Evolutionary conservation across 2,797 vertebrate species (phyloP).

Genomic region (Halcyon leucocephala): DNA sequence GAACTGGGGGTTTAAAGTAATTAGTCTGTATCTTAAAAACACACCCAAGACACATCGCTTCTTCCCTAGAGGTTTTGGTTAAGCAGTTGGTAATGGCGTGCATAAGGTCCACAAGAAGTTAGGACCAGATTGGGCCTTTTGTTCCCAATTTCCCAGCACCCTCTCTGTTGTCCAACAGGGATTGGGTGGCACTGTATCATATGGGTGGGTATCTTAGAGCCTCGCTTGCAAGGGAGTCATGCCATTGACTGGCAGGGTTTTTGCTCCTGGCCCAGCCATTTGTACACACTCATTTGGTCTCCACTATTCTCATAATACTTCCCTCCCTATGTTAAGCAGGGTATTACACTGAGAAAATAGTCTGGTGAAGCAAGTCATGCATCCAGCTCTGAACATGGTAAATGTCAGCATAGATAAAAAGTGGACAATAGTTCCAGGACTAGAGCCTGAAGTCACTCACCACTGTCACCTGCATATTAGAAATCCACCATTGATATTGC

Average conservation of each 20-base stretch:
- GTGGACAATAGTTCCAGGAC: background rate
- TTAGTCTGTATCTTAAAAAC: background rate
- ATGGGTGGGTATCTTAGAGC: background rate
- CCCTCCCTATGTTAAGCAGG: background rate
- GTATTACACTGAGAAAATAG: background rate
- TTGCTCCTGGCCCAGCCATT: background rate
- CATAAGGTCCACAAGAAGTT: rapidly evolving
- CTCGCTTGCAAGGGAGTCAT: rapidly evolving
- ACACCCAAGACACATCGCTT: rapidly evolving
- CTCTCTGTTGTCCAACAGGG: background rate
- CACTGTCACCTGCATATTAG: background rate
- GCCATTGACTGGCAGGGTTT: background rate
- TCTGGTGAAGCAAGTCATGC: background rate
- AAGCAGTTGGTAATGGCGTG: background rate
- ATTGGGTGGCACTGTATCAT: background rate
- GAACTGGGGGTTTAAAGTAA: background rate
- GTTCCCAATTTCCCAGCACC: background rate
- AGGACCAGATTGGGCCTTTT: background rate
- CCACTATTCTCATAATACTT: background rate
- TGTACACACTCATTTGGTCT: background rate
- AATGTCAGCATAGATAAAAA: background rate
- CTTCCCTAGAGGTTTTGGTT: background rate
- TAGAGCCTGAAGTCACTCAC: background rate
- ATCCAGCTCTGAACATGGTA: background rate
- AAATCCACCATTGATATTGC: background rate